Evolutionary conservation across 2,113 vertebrate genomes (phyloP).

Genomic region (Anguilla japonica): DNA sequence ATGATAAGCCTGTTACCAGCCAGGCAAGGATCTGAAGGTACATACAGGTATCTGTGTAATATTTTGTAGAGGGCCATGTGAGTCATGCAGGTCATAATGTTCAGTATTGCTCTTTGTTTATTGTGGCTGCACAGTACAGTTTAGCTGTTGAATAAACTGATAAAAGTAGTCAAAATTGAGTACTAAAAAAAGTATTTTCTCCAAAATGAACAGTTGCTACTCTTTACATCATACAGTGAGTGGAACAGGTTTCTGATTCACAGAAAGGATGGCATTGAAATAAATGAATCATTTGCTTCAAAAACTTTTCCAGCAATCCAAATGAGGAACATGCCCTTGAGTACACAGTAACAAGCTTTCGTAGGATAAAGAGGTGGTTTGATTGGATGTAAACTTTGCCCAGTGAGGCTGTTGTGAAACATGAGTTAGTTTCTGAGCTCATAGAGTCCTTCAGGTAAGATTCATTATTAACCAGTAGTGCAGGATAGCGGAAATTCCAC

Average conservation of each 20-base stretch:
- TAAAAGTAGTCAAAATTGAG: neutral
- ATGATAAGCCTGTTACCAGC: neutral
- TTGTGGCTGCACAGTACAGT: conserved; percentile 7
- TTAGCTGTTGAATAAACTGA: conserved; percentile 2
- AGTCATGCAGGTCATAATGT: neutral
- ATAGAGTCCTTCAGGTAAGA: neutral
- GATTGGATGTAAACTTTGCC: neutral
- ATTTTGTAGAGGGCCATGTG: neutral
- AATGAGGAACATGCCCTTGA: neutral
- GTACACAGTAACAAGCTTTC: neutral
- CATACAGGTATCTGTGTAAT: neutral
- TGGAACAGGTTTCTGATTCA: neutral
- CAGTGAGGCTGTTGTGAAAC: neutral
- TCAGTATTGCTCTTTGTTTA: neutral
- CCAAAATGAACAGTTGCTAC: neutral
- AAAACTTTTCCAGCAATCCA: neutral
- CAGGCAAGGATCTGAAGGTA: neutral
- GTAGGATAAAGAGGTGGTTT: neutral
- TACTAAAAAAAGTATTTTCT: neutral
- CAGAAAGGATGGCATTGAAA: neutral
- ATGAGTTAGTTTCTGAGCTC: neutral
- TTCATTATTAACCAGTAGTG: neutral
- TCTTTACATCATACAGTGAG: conserved; percentile 8
- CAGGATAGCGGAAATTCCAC: neutral
- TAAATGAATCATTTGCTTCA: neutral